These are phyloP conservation scores for Amblyteles armatorius DNA, from an alignment of 2,888 invertebrate genomes.

Conservation along the genomic window DNA sequence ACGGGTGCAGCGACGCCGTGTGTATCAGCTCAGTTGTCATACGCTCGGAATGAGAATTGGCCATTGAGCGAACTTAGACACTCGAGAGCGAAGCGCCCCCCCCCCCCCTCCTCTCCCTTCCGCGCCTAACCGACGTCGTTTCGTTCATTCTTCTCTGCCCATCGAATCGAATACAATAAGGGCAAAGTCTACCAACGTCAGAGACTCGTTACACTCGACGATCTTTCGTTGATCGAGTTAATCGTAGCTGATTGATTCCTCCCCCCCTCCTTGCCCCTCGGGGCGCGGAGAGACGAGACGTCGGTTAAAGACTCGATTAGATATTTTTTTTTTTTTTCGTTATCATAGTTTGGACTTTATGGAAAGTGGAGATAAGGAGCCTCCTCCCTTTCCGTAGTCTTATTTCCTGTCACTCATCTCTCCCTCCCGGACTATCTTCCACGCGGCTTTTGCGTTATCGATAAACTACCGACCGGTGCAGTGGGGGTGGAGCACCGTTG, in stretches of 20 bases:
- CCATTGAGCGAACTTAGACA: constrained; percentile 37
- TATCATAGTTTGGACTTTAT: constrained; percentile 30
- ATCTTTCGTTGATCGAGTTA: constrained; percentile 54
- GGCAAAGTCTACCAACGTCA: constrained; percentile 13
- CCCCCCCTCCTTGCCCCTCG: background rate
- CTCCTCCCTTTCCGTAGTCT: constrained; percentile 37
- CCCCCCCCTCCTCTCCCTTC: background rate
- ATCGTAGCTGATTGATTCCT: constrained; percentile 46
- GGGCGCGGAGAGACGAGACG: background rate
- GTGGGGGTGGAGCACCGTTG: background rate
- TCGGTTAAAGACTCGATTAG: background rate
- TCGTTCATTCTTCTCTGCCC: constrained; percentile 6
- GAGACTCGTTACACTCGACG: constrained; percentile 37
- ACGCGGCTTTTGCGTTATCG: constrained; percentile 26
- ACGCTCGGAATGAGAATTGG: constrained; percentile 61
- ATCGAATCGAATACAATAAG: constrained; percentile 40
- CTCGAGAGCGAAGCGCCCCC: background rate
- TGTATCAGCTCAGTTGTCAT: constrained; percentile 26
- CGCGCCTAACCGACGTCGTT: background rate
- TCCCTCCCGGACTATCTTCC: constrained; percentile 30
- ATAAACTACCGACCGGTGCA: constrained; percentile 14
- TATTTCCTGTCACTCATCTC: constrained; percentile 53
- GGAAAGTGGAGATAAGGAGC: constrained; percentile 47
- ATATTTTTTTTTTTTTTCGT: background rate
- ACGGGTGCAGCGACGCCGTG: constrained; percentile 27